Base-by-base conservation (phyloP, 2,797 vertebrate genomes). In the Choloepus didactylus region DNA sequence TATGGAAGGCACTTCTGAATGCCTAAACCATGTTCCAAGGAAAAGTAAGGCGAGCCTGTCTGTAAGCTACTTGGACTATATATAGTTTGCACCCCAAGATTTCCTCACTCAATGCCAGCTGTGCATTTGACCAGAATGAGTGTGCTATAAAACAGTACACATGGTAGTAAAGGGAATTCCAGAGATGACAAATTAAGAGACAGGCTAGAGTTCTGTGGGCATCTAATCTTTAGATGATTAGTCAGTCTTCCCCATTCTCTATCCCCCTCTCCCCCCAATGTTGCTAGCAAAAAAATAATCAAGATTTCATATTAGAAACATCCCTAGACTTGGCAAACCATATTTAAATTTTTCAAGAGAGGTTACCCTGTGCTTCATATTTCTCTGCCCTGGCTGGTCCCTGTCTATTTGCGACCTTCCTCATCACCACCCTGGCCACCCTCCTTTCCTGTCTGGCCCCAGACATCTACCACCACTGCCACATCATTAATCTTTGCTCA, bases 281-380 rank as follows among this genome's bases (percentile, higher is more conserved):
- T 12, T 82, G 72, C 49, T 2, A 38, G 18, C 31, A 46, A 67
- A 82, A 51, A 82, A 44, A 75, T 0, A 44, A 73, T 73, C n/a
- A 59, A 70, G 46, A 83, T 31, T 51, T n/a, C 44, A 70, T 31
- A n/a, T 2, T 79, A 85, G 54, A 77, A 88, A 54, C 4, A 51
- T 73, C 7, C 35, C 35, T 18, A 2, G 27, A 38, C 16, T 41
- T 77, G 56, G 49, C 10, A 77, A 95, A 31, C 12, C 49, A 6
- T 46, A 44, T 35, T 72, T 70, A 84, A 69, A 64, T 76, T 84
- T 77, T 87, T 15, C 82, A 38, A 19, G 51, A 69, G 62, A 80
- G 21, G n/a, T 64, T 27, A 81, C 10, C 2, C 60, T 60, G 2
- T 29, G 49, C 16, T 51, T 64, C 35, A 4, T 19, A 75, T 51